Base-by-base conservation (phyloP, 2,888 invertebrate species). In the Macrophya alboannulata region DNA sequence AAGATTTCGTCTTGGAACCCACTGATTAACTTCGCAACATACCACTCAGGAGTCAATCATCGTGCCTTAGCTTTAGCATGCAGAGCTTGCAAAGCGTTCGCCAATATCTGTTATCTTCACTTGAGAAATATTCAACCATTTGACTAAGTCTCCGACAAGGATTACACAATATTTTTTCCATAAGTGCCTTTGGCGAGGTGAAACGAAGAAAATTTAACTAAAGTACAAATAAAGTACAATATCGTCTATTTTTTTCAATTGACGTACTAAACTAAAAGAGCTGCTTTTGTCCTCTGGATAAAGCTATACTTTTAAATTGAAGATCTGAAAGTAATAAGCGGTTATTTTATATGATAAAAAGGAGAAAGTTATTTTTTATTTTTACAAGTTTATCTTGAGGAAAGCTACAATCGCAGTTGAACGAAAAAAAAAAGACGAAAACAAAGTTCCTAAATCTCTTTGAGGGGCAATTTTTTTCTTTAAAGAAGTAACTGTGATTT, bases 151-250 rank as follows among this genome's bases (percentile, higher is more conserved):
- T 62, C 10, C 21, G 62, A 62, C 10, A 62, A 62, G 10, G 9
- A 59, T 59, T 8, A 8, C 21, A 25, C 9, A 25, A 48, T 12
- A 48, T 12, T 48, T 12, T 48, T 48, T 9, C 1, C 48, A 48
- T 9, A 71, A 40, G 17, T 37, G 37, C 17, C 71, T 25, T 25
- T 71, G 37, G 10, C 37, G 4, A 37, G 37, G 1, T 51, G 45
- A 76, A 76, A 76, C 48, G 12, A 76, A 51, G 76, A 74, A 74
- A n/a, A 25, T 15, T 43, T 76, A 76, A 76, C 76, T 48, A 45
- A 76, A 48, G 76, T 76, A 76, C 48, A 76, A 76, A 76, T 21
- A 12, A 15, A 51, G 76, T 25, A 76, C 76, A 76, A 76, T 6
- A 76, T 21, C 10, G 25, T 55, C n/a, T n/a, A 0, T 31, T 4